These are phyloP conservation scores for Trichogramma pretiosum DNA, from an alignment of 1,140 invertebrate species.

Conservation along the genomic window DNA sequence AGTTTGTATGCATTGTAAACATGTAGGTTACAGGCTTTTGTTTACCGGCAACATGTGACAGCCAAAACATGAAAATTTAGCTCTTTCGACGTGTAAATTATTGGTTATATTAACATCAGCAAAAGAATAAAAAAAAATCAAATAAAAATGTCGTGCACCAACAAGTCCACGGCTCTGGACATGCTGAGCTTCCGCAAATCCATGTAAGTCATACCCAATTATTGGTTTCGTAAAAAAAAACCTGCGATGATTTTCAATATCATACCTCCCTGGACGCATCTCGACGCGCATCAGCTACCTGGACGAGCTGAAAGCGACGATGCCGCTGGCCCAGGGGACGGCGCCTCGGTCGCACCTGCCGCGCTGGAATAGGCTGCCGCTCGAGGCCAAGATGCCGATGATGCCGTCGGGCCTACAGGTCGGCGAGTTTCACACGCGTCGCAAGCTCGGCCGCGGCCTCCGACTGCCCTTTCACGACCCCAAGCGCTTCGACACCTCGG, in stretches of 20 bases:
- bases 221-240: background rate
- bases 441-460: conserved; percentile 32
- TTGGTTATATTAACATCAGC: background rate
- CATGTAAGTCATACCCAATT: background rate
- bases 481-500: conserved; percentile 29
- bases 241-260: background rate
- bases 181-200: background rate
- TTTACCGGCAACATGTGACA: no score
- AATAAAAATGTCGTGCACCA: background rate
- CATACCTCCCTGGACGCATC: background rate
- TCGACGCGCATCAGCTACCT: conserved; percentile 11
- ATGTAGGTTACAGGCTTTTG: no score
- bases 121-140: background rate
- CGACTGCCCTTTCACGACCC: conserved; percentile 11
- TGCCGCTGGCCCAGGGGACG: conserved; percentile 31
- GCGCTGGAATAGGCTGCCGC: conserved; percentile 33
- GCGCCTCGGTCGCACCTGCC: conserved; percentile 33
- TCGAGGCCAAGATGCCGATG: conserved; percentile 38
- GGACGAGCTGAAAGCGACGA: conserved; percentile 23
- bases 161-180: background rate
- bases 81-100: conserved; percentile 9
- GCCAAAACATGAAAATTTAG: no score
- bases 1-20: no score
- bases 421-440: conserved; percentile 25
- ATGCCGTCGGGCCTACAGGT: conserved; percentile 6